These are phyloP conservation scores for Halocaridina rubra DNA, from an alignment of 2,888 invertebrate genomes.

Conservation along the genomic window DNA sequence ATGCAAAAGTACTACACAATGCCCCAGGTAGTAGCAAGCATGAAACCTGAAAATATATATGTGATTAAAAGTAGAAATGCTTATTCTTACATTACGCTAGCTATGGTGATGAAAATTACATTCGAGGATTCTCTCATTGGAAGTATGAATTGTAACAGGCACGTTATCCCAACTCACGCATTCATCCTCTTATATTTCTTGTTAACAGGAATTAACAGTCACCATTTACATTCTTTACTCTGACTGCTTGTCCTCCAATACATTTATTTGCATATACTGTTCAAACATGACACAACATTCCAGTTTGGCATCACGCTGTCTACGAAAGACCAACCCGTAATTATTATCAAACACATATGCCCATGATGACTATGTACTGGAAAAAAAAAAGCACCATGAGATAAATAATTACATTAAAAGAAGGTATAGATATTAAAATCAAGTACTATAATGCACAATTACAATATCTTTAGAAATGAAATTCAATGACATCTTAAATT, in stretches of 20 bases:
- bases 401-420: too few species aligned
- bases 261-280: not conserved
- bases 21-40: too few species aligned
- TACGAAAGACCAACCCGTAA: not conserved
- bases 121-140: constrained; percentile 1
- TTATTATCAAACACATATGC: not conserved
- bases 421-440: too few species aligned
- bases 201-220: not conserved
- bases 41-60: not conserved
- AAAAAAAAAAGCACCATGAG: too few species aligned
- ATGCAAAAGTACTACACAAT: too few species aligned
- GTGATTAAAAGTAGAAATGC: not conserved
- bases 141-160: constrained; percentile 38
- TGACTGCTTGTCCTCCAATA: not conserved
- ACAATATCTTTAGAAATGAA: too few species aligned
- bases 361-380: not conserved
- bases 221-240: not conserved
- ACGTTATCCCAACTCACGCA: not conserved
- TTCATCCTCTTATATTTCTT: not conserved
- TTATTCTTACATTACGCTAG: not conserved
- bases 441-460: too few species aligned
- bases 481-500: too few species aligned
- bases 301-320: not conserved
- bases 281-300: not conserved
- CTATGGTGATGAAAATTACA: not conserved